These are phyloP conservation scores for Podarcis raffonei DNA, from an alignment of 2,113 vertebrate species.

Conservation along the genomic window DNA sequence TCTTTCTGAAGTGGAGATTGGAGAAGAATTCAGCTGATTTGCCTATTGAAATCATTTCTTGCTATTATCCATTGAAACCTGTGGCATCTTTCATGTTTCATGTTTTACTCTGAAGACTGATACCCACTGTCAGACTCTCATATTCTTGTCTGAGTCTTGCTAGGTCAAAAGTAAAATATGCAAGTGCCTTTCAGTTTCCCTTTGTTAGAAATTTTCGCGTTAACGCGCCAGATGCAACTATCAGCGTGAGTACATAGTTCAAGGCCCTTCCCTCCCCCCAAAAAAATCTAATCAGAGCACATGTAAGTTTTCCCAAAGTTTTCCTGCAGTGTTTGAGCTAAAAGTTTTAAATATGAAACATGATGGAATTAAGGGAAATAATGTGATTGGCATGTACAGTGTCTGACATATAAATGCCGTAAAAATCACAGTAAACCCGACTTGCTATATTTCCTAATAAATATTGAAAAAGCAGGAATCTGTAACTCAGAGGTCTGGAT, in stretches of 20 bases:
- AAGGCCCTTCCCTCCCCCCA: background rate
- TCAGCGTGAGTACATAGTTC: background rate
- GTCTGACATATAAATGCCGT: background rate
- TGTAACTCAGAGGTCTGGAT: background rate
- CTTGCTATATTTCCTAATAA: background rate
- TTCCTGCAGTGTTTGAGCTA: background rate
- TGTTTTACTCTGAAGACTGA: slow-evolving; percentile 1
- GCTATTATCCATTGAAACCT: background rate
- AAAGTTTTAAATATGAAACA: background rate
- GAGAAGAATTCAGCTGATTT: background rate
- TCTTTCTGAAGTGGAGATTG: background rate
- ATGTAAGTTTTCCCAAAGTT: background rate
- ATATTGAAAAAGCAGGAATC: background rate
- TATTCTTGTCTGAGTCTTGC: slow-evolving; percentile 19
- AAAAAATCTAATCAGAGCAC: slow-evolving; percentile 2
- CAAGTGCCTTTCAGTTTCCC: background rate
- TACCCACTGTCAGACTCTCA: background rate
- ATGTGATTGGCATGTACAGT: background rate
- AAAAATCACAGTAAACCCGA: background rate
- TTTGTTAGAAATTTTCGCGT: background rate
- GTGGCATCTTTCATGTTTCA: background rate
- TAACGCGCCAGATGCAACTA: background rate
- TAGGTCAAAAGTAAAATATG: slow-evolving; percentile 2
- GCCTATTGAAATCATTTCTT: background rate
- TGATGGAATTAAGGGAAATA: background rate